Evolutionary conservation across 2,797 vertebrate genomes (phyloP).

Genomic region (Pipistrellus pygmaeus): DNA sequence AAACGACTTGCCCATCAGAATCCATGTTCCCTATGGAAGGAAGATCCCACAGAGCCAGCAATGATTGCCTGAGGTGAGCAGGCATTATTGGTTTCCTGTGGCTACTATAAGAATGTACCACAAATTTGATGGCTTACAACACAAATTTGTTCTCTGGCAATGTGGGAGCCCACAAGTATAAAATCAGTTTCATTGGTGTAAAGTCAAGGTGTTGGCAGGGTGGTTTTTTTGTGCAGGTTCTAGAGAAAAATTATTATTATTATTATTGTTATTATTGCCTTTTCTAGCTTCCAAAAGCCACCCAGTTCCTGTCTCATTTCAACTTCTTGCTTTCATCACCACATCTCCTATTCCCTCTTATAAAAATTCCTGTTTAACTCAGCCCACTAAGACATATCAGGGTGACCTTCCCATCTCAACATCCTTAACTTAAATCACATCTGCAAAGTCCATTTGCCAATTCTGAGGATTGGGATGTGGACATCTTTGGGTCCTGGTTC

Average conservation of each 20-base stretch:
- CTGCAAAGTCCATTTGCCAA: no score
- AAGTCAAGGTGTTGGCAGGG: not conserved
- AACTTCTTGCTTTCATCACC: not conserved
- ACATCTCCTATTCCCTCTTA: no score
- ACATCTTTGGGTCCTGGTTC: accelerated
- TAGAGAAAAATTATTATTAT: not conserved
- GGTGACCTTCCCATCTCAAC: not conserved
- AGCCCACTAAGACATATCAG: not conserved
- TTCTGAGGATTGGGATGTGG: not conserved
- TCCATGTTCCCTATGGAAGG: accelerated
- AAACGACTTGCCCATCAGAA: accelerated
- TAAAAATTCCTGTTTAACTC: not conserved
- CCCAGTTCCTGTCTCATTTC: not conserved
- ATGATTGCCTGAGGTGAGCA: not conserved
- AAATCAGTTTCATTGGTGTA: not conserved
- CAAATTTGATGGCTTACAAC: not conserved
- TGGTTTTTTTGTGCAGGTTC: not conserved
- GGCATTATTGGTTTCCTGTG: not conserved
- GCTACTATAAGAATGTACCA: not conserved
- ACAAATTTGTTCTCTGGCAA: not conserved
- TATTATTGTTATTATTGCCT: not conserved
- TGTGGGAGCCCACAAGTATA: not conserved
- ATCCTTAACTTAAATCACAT: not conserved
- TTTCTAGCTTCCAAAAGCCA: not conserved
- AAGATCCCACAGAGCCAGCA: not conserved